Base-by-base conservation (phyloP, 2,888 invertebrate genomes). In the Eilema caniola region DNA sequence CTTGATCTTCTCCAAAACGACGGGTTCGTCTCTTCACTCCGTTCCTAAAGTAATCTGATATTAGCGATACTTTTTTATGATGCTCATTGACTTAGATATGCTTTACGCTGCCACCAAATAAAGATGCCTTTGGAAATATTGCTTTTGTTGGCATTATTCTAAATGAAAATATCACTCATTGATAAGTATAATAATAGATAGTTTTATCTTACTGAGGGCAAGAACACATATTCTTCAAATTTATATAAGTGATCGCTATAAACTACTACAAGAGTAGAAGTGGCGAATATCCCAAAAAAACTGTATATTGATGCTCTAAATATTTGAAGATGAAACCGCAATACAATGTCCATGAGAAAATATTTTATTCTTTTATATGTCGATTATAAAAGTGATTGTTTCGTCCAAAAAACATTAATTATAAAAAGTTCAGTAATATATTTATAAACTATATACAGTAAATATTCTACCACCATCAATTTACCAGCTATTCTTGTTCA, bases 371-470 rank as follows among this genome's bases (percentile, higher is more conserved):
- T 8, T 33, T 33, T 37, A 56, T 56, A 20, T 33, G 4, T 8
- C 14, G 3, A 16, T 37, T 37, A 37, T 41, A 41, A 41, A 41
- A 41, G 16, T 16, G 41, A 16, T 16, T 41, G 16, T 7, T n/a
- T 53, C 2, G 2, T 8, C 7, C 8, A 14, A 12, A 23, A n/a
- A 57, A 24, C 12, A 59, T 59, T 16, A 2, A 11, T 2, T 20
- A 16, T 25, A 28, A 59, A 59, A 59, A 16, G n/a, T n/a, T 25
- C 59, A 28, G 25, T 16, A 59, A 14, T 2, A 14, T 25, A 59
- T 53, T 53, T 53, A 53, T 53, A 53, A 24, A 59, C 25, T 59
- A 59, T 25, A n/a, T n/a, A n/a, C 59, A 61, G n/a, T 20, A 28
- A n/a, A 33, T 20, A 33, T 31, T 61, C 31, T 20, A n/a, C 31